Base-by-base conservation (phyloP, 2,113 vertebrate genomes). In the Hyperopisus bebe region DNA sequence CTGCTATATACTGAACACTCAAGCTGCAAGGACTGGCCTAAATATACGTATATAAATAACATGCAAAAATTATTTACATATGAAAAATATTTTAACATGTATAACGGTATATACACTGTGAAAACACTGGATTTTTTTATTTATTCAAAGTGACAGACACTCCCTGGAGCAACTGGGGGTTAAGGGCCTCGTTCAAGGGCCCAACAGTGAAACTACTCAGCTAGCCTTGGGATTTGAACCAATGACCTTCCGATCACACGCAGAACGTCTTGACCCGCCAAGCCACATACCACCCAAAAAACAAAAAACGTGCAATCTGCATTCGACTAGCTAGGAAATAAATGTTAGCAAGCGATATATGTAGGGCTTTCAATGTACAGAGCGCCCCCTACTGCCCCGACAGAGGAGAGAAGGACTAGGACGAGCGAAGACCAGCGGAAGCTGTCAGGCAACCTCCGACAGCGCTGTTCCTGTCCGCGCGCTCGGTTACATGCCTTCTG, bases 321-420 rank as follows among this genome's bases (percentile, higher is more conserved):
- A 31, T 62, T 62, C 8, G 2, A n/a, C 55, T 9, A 62, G 74
- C 15, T 80, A 42, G 74, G 74, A 80, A 35, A 42, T 42, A 19
- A 80, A 39, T 42, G 35, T 42, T 80, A 77, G 88, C 77, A 89
- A 82, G 82, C 51, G 48, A 62, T 53, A 89, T 51, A 74, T 66
- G 89, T 83, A 83, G 42, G 89, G 53, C 44, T 82, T 86, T 19
- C 46, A 39, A 53, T 66, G 55, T 24, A 42, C 13, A 21, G 24
- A 31, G 89, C 46, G 83, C 89, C 89, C 58, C 84, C 89, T 90
- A 46, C 82, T 74, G 89, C 8, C 46, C 84, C 3, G 27, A 27
- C 27, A 46, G 83, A 87, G 83, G 27, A 27, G 55, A 48, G 53
- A 44, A 55, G 27, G 46, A 8, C 44, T 17, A 53, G 44, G 84